Percentiles rank a stretch among this genome's conserved stretches.
These are phyloP conservation scores for Scaptomyza caliginosa DNA, from an alignment of 2,888 invertebrate genomes.

Conservation along the genomic window DNA sequence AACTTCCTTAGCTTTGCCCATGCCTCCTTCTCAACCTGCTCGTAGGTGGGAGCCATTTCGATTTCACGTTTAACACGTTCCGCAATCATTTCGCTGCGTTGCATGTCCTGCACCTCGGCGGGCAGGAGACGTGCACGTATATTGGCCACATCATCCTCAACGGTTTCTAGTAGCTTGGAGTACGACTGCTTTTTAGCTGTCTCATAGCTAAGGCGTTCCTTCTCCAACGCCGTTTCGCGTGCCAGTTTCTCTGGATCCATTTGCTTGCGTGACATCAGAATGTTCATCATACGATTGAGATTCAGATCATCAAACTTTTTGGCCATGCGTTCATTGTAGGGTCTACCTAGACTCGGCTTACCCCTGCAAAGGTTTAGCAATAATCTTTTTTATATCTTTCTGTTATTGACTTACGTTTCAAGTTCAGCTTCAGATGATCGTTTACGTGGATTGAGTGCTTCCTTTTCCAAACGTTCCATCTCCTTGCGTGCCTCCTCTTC, in stretches of 20 bases:
- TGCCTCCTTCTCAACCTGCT: slow-evolving; percentile 56
- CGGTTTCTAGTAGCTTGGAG: slow-evolving; percentile 59
- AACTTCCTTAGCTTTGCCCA: slow-evolving; percentile 56
- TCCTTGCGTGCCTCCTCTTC: slow-evolving; percentile 85
- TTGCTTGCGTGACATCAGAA: slow-evolving; percentile 82
- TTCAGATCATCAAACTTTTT: slow-evolving; percentile 87
- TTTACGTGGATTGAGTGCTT: slow-evolving; percentile 57
- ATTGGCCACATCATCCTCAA: slow-evolving; percentile 79
- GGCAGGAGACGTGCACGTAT: slow-evolving; percentile 83
- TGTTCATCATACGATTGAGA: slow-evolving; percentile 86
- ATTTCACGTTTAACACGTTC: slow-evolving; percentile 66
- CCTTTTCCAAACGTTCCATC: slow-evolving; percentile 83
- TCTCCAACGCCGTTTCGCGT: slow-evolving; percentile 87
- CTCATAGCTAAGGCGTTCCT: slow-evolving; percentile 86
- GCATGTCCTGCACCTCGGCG: slow-evolving; percentile 83
- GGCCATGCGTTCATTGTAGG: slow-evolving; percentile 78
- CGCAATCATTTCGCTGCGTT: slow-evolving; percentile 79
- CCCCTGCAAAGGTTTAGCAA: background rate
- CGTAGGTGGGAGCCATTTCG: slow-evolving; percentile 55
- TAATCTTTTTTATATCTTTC: background rate
- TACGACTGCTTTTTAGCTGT: slow-evolving; percentile 81
- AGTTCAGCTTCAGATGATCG: slow-evolving; percentile 65
- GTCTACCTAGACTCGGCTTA: slow-evolving; percentile 1
- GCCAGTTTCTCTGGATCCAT: slow-evolving; percentile 84
- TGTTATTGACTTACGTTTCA: slow-evolving; percentile 29